Evolutionary conservation across 2,113 vertebrate genomes (phyloP), one percentile per base, ranked within the genome.

Genomic region (Sorex araneus): DNA sequence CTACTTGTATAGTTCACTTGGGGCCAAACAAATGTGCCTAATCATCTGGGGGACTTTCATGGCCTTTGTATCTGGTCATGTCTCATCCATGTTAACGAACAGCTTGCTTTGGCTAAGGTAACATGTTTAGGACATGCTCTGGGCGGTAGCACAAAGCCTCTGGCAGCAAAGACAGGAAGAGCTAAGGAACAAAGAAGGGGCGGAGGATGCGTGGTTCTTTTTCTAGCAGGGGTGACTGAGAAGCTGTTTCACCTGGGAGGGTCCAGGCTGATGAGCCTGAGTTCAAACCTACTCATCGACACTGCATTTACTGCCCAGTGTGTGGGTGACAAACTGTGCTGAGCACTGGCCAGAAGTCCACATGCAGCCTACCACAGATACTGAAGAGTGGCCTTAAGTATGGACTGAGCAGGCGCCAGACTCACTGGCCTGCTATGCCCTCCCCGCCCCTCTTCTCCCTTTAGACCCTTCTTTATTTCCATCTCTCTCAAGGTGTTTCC

Each of bases 1-100:
- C 32, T 2, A 8, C 21, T 66, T 28, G 70, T 16, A 66, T 63
- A 74, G 64, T 74, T 13, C 63, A 81, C 50, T 30, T n/a, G 81
- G 91, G 84, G 25, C 34, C 76, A 90, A 93, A 76, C 84, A 79
- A 89, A 85, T 18, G 54, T 66, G 32, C 23, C 47, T 63, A 78
- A n/a, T 73, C 64, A 91, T 87, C 69, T 45, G 70, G 91, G 86
- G 27, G 71, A 40, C 28, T 66, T 76, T 74, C 67, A 78, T 63
- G 78, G 47, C 76, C 60, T 91, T 89, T 89, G 83, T 83, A 57
- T 88, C 45, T 34, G 83, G 70, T 36, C 64, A 19, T 75, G 88
- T 50, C 76, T 92, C 67, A 75, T 50, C 5, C 45, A 1, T 47
- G 76, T 36, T 90, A 83, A 83, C 8, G 25, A 90, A 83, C 40